phyloP scores from a whole-genome alignment of 2,888 invertebrate species.

The Tetropium fuscum region DNA sequence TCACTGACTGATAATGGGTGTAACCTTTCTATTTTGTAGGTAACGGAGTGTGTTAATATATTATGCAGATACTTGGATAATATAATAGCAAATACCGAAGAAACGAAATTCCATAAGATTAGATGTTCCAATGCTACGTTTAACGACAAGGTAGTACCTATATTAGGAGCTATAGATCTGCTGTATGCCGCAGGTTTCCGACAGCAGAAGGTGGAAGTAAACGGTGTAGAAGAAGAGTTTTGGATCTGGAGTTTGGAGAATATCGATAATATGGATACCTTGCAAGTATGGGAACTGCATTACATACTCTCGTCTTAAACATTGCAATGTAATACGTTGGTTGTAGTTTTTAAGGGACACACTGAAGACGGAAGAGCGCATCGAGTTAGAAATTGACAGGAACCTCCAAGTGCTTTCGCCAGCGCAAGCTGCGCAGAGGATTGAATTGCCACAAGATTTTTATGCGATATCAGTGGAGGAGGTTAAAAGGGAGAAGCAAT shows the following conservation, averaged over 20 bases:
- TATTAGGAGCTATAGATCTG: constrained; percentile 87
- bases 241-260: constrained; percentile 75
- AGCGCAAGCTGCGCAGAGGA: constrained; percentile 75
- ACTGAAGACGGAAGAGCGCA: constrained; percentile 81
- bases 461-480: constrained; percentile 86
- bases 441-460: constrained; percentile 86
- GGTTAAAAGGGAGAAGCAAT: constrained; percentile 83
- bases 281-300: constrained; percentile 72
- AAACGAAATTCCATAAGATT: constrained; percentile 92
- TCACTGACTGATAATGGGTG: too few species aligned
- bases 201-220: constrained; percentile 69
- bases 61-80: constrained; percentile 92
- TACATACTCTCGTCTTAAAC: too few species aligned
- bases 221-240: constrained; percentile 74
- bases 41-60: constrained; percentile 86
- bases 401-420: constrained; percentile 87
- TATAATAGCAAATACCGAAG: constrained; percentile 84
- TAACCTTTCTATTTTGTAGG: constrained; percentile 69
- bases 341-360: constrained; percentile 80
- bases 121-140: constrained; percentile 85
- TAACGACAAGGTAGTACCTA: constrained; percentile 81
- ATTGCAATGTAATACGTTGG: not conserved
- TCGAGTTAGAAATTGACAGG: constrained; percentile 87
- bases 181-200: constrained; percentile 87
- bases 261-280: constrained; percentile 69